A percentile compares a stretch with the other conserved stretches of the same genome.
These are phyloP conservation scores for Sander vitreus DNA, from an alignment of 2,113 vertebrate species.

Conservation along the genomic window DNA sequence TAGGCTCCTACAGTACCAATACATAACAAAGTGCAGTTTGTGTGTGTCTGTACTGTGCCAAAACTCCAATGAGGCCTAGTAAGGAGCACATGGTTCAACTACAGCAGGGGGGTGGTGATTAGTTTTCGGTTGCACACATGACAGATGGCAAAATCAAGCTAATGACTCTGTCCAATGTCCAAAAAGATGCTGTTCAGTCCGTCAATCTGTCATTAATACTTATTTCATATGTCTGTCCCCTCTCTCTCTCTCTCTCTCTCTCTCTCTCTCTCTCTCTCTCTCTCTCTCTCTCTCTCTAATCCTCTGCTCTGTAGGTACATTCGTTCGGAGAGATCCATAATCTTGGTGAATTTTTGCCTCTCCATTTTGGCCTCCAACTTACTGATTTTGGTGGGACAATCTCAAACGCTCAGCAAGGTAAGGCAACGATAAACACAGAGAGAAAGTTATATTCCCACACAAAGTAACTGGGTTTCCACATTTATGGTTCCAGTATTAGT, in stretches of 20 bases:
- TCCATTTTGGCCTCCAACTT: slow-evolving; percentile 98
- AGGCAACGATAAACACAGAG: slow-evolving; percentile 47
- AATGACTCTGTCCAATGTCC: slow-evolving; percentile 52
- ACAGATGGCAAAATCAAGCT: slow-evolving; percentile 70
- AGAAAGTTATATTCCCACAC: not conserved
- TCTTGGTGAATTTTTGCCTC: slow-evolving; percentile 97
- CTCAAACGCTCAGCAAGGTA: slow-evolving; percentile 98
- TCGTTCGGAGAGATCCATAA: slow-evolving; percentile 97
- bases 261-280: not conserved
- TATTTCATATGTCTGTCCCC: slow-evolving; percentile 21
- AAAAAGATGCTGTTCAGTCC: slow-evolving; percentile 39
- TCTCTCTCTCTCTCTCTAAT: not conserved
- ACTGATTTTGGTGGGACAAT: slow-evolving; percentile 97
- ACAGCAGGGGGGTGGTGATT: slow-evolving; percentile 57
- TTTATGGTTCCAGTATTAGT: not conserved
- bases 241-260: not conserved
- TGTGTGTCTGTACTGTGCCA: slow-evolving; percentile 47
- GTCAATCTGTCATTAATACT: slow-evolving; percentile 44
- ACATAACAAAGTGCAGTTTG: slow-evolving; percentile 17
- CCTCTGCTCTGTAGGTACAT: slow-evolving; percentile 88
- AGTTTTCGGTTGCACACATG: slow-evolving; percentile 42
- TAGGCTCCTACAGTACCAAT: not conserved
- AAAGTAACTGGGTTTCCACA: not conserved
- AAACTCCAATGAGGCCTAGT: slow-evolving; percentile 70
- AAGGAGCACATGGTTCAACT: slow-evolving; percentile 71